Base-by-base conservation (phyloP, 37 sponge, comb jelly and placozoan genomes). In the Bolinopsis microptera region DNA sequence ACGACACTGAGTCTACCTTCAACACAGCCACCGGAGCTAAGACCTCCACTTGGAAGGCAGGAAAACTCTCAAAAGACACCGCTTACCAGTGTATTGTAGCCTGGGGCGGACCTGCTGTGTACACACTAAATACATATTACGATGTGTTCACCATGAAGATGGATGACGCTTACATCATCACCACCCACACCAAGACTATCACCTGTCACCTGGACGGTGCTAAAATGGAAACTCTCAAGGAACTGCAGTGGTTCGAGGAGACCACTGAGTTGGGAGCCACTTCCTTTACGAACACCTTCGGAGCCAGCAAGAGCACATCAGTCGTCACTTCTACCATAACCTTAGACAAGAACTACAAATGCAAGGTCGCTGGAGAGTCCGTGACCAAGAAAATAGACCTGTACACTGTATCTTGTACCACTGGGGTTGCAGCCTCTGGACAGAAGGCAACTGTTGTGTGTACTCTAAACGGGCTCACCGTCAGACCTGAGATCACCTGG, bases 21-120 rank as follows among this genome's bases (percentile, higher is more conserved):
- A 72, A 72, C 31, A 21, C 75, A 8, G 75, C 31, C 18, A 72
- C 75, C 27, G 75, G 75, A 8, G 26, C 75, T 72, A 72, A 72
- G 75, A 72, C 75, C 5, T 72, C 75, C 75, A 72, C 75, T 5
- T 72, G 75, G 75, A 72, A 72, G 26, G 31, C 75, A 72, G 75
- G 75, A 21, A 72, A n/a, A 72, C n/a, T 72, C 3, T 3, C 5
- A 5, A 2, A n/a, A 28, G 75, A 72, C 31, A 28, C 75, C 3
- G 18, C 21, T 72, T 72, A 72, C 26, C 75, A 72, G 75, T 72
- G 75, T 72, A 28, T 72, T 3, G 18, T 72, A 30, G 75, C 75
- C 5, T 30, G 26, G 75, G 75, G 31, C 26, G 75, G 75, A 72
- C 27, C 27, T 3, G n/a, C 27, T 21, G 75, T 28, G 21, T 72